Evolutionary conservation across 2,797 vertebrate species (phyloP).

Genomic region (Mustela erminea): DNA sequence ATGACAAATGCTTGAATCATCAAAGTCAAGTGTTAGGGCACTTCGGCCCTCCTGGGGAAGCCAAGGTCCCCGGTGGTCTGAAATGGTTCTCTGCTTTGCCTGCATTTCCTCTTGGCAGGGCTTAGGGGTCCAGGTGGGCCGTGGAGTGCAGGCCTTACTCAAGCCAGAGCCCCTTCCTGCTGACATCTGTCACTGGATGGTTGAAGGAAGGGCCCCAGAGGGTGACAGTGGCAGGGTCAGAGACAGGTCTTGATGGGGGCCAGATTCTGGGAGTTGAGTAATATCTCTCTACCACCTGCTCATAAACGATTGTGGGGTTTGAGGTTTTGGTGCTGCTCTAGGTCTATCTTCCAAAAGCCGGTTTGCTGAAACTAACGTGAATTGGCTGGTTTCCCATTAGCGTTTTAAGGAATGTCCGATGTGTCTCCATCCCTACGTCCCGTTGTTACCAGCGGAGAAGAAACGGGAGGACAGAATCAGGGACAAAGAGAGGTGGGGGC

Average conservation of each 20-base stretch:
- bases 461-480: neutral
- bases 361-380: neutral
- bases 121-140: neutral
- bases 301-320: neutral
- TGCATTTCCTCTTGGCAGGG: neutral
- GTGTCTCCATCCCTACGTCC: neutral
- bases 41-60: neutral
- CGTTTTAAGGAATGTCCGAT: neutral
- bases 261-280: neutral
- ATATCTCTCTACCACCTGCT: neutral
- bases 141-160: neutral
- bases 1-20: conserved; percentile 78
- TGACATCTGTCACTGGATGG: neutral
- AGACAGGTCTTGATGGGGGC: neutral
- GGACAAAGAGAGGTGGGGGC: neutral
- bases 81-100: neutral
- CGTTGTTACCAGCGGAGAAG: neutral
- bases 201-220: neutral
- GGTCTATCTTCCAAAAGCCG: neutral
- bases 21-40: conserved; percentile 57
- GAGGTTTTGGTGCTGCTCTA: neutral
- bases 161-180: neutral
- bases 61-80: neutral
- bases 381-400: neutral
- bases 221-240: neutral